Base-by-base conservation (phyloP, 1,140 invertebrate genomes). In the Acromyrmex heyeri region DNA sequence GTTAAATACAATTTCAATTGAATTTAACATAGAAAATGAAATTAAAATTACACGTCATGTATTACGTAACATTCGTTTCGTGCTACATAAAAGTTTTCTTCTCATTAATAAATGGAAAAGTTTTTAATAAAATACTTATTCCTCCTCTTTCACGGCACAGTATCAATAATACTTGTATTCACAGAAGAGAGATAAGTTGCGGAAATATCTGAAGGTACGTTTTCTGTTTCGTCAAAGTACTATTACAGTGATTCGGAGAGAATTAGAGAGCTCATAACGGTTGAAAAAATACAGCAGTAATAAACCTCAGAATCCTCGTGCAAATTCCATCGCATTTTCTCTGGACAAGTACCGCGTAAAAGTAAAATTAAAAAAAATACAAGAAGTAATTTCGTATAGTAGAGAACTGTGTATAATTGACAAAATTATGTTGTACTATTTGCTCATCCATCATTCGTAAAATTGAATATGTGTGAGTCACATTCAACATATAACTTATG, bases 221-320 rank as follows among this genome's bases (percentile, higher is more conserved):
- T 72, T 16, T 69, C 14, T 82, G 7, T 73, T 59, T 61, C 55
- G 0, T 73, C n/a, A 61, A 48, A 27, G n/a, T 75, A 24, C 50
- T 75, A 50, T 55, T 18, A 30, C n/a, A 57, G 38, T 50, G 48
- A 75, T 61, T 61, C 12, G 6, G 12, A 48, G 14, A 73, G 24
- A 73, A 82, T 73, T 72, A 73, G 18, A 59, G 27, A 83, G n/a
- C 8, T 73, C n/a, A 73, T 67, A 67, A 65, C 24, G 48, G 12
- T 61, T 21, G 67, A 62, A 62, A 73, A 73, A 61, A 73, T 48
- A 83, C 38, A 75, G 3, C 4, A 4, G 57, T 73, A 75, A 62
- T 73, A 82, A 48, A 24, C 5, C n/a, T n/a, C 21, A 30, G 4
- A 73, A 38, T 83, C 48, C 21, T 38, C 70, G 14, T 3, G 44